A percentile compares a stretch with the other conserved stretches of the same genome.
Conservation (phyloP, 2,888 invertebrate species). For the Ophioninae sp. region DNA sequence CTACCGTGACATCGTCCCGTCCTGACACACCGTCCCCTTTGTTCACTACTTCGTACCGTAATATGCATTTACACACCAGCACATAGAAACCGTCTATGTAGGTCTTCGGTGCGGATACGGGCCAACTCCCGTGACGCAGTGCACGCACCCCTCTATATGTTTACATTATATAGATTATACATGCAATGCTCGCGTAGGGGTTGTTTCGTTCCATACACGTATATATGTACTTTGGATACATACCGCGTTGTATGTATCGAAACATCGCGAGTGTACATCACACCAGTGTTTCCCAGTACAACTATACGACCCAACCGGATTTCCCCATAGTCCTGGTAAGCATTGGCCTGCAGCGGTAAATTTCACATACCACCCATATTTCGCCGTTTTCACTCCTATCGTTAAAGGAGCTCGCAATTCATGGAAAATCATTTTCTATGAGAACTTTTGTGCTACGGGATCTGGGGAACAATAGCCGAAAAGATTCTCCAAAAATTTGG, state of each 20-base stretch:
- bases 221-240: neutral
- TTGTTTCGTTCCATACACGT: neutral
- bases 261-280: neutral
- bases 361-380: neutral
- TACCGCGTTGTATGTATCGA: neutral
- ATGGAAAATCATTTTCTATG: neutral
- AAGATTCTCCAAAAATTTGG: no score
- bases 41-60: constrained; percentile 59
- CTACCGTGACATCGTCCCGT: constrained; percentile 58
- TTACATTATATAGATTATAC: constrained; percentile 26
- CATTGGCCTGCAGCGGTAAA: neutral
- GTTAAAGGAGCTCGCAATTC: neutral
- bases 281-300: constrained; percentile 24
- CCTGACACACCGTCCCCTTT: constrained; percentile 60
- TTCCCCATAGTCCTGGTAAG: neutral
- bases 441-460: neutral
- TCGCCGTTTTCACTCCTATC: neutral
- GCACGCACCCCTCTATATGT: constrained; percentile 11
- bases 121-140: constrained; percentile 40
- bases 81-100: neutral
- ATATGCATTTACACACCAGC: constrained; percentile 52
- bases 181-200: neutral
- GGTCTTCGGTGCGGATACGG: constrained; percentile 31
- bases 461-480: neutral
- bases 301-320: neutral